Conservation (phyloP, 2,888 invertebrate species). For the Parelbella ahira region DNA sequence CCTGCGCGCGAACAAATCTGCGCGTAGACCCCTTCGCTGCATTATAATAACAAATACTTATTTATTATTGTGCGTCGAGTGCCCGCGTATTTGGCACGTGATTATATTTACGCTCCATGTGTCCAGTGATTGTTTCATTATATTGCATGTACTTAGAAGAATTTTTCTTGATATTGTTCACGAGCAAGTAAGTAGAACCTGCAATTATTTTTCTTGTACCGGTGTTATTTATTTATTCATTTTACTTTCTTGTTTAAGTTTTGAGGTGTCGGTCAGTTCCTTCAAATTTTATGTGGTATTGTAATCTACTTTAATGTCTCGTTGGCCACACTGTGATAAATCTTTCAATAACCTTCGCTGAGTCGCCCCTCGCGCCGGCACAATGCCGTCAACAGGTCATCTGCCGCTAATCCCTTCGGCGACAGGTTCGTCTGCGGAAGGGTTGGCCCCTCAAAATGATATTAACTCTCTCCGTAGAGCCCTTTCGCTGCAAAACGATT, state of each 20-base stretch:
- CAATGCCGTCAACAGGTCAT: slow-evolving; percentile 18
- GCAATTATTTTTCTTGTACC: slow-evolving; percentile 14
- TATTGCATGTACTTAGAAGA: slow-evolving; percentile 18
- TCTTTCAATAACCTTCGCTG: slow-evolving; percentile 3
- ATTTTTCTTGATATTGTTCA: slow-evolving; percentile 17
- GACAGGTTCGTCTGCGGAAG: too few species aligned
- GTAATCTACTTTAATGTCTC: too few species aligned
- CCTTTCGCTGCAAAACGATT: slow-evolving; percentile 47
- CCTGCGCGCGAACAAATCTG: slow-evolving; percentile 36
- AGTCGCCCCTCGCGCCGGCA: slow-evolving; percentile 1
- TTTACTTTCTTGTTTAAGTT: too few species aligned
- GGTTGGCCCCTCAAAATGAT: slow-evolving; percentile 44
- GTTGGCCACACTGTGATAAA: too few species aligned
- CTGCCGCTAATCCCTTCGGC: slow-evolving; percentile 28
- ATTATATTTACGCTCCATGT: slow-evolving; percentile 25
- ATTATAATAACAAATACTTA: slow-evolving; percentile 18
- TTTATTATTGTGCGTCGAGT: slow-evolving; percentile 16
- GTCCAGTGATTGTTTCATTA: slow-evolving; percentile 29
- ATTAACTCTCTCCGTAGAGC: slow-evolving; percentile 55
- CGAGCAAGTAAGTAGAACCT: slow-evolving; percentile 29
- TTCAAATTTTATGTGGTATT: too few species aligned
- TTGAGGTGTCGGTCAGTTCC: too few species aligned
- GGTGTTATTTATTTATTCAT: too few species aligned
- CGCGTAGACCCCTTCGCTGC: slow-evolving; percentile 30
- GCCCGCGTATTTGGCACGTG: slow-evolving; percentile 27